phyloP scores from a whole-genome alignment of 1,140 invertebrate species.

The Orchesella cincta region DNA sequence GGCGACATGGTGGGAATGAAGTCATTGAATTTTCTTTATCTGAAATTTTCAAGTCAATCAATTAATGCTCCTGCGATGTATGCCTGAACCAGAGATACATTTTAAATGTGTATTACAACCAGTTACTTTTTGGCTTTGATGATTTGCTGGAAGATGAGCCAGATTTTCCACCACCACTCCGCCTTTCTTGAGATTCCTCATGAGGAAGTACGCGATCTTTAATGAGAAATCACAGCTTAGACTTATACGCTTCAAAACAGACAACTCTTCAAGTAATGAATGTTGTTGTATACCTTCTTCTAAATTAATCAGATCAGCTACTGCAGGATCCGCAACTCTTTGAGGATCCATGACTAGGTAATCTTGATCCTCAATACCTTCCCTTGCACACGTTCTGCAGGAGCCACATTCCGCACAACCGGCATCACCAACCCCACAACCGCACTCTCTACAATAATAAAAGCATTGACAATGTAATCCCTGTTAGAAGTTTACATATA shows the following conservation, averaged over 20 bases:
- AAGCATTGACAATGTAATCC: slow-evolving; percentile 40
- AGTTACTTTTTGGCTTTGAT: slow-evolving; percentile 38
- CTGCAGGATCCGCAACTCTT: slow-evolving; percentile 26
- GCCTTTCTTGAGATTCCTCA: slow-evolving; percentile 39
- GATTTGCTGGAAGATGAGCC: slow-evolving; percentile 35
- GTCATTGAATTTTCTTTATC: slow-evolving; percentile 58
- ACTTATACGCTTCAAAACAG: background rate
- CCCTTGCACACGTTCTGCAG: slow-evolving; percentile 81
- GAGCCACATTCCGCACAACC: slow-evolving; percentile 90
- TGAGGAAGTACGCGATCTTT: slow-evolving; percentile 37
- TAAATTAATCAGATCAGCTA: slow-evolving; percentile 42
- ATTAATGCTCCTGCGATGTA: no score
- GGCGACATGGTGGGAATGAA: slow-evolving; percentile 76
- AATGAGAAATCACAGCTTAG: background rate
- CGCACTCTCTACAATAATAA: slow-evolving; percentile 73
- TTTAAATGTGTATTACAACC: no score
- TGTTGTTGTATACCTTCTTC: slow-evolving; percentile 39
- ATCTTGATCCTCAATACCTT: slow-evolving; percentile 63
- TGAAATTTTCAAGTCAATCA: no score
- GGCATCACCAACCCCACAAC: slow-evolving; percentile 91
- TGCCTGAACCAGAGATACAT: no score
- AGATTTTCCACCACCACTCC: slow-evolving; percentile 14
- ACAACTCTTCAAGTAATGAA: background rate
- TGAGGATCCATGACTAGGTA: slow-evolving; percentile 45
- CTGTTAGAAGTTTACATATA: slow-evolving; percentile 39